These are phyloP conservation scores for Idaea biselata DNA, from an alignment of 2,888 invertebrate species.

Conservation along the genomic window DNA sequence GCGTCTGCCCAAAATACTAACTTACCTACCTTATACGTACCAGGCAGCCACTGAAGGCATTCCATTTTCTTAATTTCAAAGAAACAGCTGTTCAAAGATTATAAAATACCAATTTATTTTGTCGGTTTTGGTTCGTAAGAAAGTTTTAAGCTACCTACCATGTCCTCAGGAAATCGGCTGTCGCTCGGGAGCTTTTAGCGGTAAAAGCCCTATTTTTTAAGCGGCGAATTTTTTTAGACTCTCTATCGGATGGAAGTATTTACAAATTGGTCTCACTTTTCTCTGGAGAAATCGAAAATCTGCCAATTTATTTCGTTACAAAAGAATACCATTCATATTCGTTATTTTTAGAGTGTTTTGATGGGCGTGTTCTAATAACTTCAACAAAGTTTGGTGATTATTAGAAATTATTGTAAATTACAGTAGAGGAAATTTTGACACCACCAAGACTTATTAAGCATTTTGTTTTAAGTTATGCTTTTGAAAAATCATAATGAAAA, in stretches of 20 bases:
- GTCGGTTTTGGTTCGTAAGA: background rate
- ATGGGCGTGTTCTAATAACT: background rate
- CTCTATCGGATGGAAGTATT: background rate
- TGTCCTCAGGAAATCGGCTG: background rate
- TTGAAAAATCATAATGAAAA: too few relatives aligned
- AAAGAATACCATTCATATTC: background rate
- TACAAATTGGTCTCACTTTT: constrained; percentile 1
- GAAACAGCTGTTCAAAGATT: background rate
- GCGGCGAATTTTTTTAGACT: background rate
- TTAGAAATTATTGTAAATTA: background rate
- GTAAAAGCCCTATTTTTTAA: background rate
- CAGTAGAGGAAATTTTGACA: background rate
- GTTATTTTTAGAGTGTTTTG: background rate
- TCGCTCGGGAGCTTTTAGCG: background rate
- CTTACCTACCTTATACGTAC: background rate
- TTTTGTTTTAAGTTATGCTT: too few relatives aligned
- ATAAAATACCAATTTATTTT: constrained; percentile 1
- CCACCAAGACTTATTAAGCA: too few relatives aligned
- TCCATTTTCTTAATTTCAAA: constrained; percentile 1
- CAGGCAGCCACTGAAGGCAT: background rate
- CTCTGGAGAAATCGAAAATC: background rate
- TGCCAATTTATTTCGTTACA: background rate
- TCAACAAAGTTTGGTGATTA: background rate
- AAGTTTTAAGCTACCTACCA: background rate
- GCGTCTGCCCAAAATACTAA: background rate